A percentile compares a stretch with the other conserved stretches of the same genome.
Conservation (phyloP, 2,797 vertebrate species). For the Ispidina lecontei region DNA sequence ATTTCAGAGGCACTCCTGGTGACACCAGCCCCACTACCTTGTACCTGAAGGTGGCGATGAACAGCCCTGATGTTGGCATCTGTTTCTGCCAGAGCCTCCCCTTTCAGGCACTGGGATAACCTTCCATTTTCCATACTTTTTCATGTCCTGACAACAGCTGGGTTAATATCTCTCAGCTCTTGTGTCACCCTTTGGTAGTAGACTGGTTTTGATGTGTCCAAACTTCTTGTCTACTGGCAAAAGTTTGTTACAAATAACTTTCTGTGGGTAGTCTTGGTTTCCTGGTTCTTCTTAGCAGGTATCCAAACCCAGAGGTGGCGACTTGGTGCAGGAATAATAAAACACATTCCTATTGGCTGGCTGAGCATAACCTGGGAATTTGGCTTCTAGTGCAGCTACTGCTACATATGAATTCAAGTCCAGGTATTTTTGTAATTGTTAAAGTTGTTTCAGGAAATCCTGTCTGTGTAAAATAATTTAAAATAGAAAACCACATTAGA, state of each 20-base stretch:
- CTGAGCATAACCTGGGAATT: background rate
- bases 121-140: fast-evolving
- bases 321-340: background rate
- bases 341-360: fast-evolving
- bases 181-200: background rate
- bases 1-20: background rate
- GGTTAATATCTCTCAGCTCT: background rate
- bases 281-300: background rate
- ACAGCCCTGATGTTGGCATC: background rate
- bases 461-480: background rate
- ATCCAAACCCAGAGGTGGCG: background rate
- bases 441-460: background rate
- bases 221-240: background rate
- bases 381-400: background rate
- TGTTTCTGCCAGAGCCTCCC: background rate
- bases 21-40: too few relatives aligned
- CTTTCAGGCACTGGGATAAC: background rate
- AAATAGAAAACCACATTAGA: fast-evolving
- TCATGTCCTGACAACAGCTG: background rate
- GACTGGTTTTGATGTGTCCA: background rate
- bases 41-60: background rate
- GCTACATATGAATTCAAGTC: background rate
- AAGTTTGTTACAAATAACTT: background rate
- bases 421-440: background rate
- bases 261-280: background rate